These are phyloP conservation scores for Oscheius onirici DNA, from an alignment of 2,888 invertebrate species.

Conservation along the genomic window DNA sequence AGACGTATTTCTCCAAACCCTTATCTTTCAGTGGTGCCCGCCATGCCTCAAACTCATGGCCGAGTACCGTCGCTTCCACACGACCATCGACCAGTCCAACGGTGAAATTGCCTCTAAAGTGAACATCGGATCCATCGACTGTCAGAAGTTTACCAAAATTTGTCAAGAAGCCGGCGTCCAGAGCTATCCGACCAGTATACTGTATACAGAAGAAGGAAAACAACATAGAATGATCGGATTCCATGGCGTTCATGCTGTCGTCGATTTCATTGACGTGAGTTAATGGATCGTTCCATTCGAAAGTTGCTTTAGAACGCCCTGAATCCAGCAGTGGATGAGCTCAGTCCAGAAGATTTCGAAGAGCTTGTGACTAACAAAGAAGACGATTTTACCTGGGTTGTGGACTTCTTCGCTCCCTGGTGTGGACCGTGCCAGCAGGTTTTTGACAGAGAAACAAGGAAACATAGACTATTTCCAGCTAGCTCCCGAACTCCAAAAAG, in stretches of 20 bases:
- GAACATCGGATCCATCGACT: constrained; percentile 65
- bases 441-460: background rate
- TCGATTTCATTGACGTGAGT: constrained; percentile 78
- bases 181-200: constrained; percentile 80
- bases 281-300: background rate
- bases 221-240: constrained; percentile 74
- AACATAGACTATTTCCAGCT: constrained; percentile 70
- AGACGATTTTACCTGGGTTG: constrained; percentile 78
- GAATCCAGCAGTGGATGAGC: constrained; percentile 76
- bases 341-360: constrained; percentile 77
- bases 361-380: constrained; percentile 76
- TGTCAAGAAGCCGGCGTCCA: constrained; percentile 59
- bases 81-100: constrained; percentile 68
- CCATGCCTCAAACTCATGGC: constrained; percentile 81
- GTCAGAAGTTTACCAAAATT: constrained; percentile 58
- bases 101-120: constrained; percentile 37
- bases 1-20: background rate
- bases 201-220: constrained; percentile 74
- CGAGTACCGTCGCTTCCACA: constrained; percentile 79
- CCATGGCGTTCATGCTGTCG: constrained; percentile 77
- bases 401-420: constrained; percentile 82
- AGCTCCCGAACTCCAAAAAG: constrained; percentile 79
- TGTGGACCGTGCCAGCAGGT: constrained; percentile 81
- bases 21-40: constrained; percentile 79
- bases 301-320: constrained; percentile 58